Conservation (phyloP, 2,113 vertebrate species). For the Odontesthes bonariensis region DNA sequence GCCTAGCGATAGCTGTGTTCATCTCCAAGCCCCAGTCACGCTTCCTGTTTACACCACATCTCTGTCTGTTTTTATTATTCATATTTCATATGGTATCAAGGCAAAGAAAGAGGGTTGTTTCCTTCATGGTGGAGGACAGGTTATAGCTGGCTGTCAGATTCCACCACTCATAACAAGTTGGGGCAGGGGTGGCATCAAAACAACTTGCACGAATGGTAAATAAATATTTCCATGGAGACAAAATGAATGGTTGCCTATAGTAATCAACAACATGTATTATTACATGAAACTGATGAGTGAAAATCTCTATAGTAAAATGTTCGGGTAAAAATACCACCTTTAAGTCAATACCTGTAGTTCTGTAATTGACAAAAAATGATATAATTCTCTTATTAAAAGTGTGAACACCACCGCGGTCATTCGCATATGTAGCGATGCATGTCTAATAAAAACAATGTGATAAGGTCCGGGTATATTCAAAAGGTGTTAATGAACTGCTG, state of each 20-base stretch:
- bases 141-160: slow-evolving; percentile 62
- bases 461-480: slow-evolving; percentile 71
- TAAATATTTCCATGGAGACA: slow-evolving; percentile 53
- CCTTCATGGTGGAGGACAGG: slow-evolving; percentile 65
- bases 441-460: slow-evolving; percentile 69
- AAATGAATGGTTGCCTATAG: slow-evolving; percentile 16
- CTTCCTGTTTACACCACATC: slow-evolving; percentile 70
- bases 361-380: slow-evolving; percentile 38
- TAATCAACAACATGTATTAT: slow-evolving; percentile 31
- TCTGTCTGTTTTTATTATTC: slow-evolving; percentile 76
- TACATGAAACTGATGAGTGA: slow-evolving; percentile 3
- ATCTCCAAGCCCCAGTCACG: slow-evolving; percentile 51
- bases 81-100: slow-evolving; percentile 75
- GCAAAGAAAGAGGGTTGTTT: slow-evolving; percentile 73
- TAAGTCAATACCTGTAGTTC: slow-evolving; percentile 55
- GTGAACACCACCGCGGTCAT: slow-evolving; percentile 71
- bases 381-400: slow-evolving; percentile 77
- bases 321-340: slow-evolving; percentile 59
- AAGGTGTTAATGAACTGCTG: slow-evolving; percentile 78
- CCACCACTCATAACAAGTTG: slow-evolving; percentile 52
- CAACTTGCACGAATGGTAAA: slow-evolving; percentile 55
- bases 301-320: slow-evolving; percentile 28
- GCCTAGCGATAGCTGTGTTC: slow-evolving; percentile 56
- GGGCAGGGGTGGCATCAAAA: slow-evolving; percentile 55
- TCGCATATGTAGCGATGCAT: slow-evolving; percentile 64